phyloP scores from a whole-genome alignment of 2,113 vertebrate genomes.

The Thomomys bottae region DNA sequence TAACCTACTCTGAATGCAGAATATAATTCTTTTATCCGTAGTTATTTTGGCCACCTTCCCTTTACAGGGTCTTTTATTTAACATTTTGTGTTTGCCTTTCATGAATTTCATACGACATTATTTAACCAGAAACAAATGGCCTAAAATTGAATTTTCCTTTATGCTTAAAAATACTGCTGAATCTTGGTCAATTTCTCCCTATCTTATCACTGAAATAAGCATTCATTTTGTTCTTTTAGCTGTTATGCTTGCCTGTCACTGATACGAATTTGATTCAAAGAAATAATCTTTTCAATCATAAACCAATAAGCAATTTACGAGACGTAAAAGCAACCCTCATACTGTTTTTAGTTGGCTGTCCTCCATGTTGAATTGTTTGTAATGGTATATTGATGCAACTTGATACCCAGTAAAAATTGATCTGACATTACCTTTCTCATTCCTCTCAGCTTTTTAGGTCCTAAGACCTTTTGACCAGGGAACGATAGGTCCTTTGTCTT shows the following conservation, averaged over 20 bases:
- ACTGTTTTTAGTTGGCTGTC: constrained; percentile 72
- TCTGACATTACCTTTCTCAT: constrained; percentile 73
- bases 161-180: not conserved
- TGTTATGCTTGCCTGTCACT: constrained; percentile 42
- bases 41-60: too few relatives aligned
- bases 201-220: not conserved
- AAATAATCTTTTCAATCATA: constrained; percentile 76
- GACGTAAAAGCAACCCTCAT: constrained; percentile 72
- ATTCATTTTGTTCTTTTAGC: constrained; percentile 53
- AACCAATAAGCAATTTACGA: constrained; percentile 78
- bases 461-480: constrained; percentile 58
- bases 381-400: constrained; percentile 63
- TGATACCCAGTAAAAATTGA: constrained; percentile 70
- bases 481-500: constrained; percentile 33
- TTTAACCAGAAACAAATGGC: too few relatives aligned
- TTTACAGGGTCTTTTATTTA: too few relatives aligned
- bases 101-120: too few relatives aligned
- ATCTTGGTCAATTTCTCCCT: not conserved
- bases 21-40: too few relatives aligned
- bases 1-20: too few relatives aligned
- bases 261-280: constrained; percentile 68
- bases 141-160: not conserved
- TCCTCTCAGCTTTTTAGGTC: constrained; percentile 66
- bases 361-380: constrained; percentile 80
- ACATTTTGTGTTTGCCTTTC: too few relatives aligned